phyloP scores from a whole-genome alignment of 2,888 invertebrate genomes.

The Epirrita christyi region DNA sequence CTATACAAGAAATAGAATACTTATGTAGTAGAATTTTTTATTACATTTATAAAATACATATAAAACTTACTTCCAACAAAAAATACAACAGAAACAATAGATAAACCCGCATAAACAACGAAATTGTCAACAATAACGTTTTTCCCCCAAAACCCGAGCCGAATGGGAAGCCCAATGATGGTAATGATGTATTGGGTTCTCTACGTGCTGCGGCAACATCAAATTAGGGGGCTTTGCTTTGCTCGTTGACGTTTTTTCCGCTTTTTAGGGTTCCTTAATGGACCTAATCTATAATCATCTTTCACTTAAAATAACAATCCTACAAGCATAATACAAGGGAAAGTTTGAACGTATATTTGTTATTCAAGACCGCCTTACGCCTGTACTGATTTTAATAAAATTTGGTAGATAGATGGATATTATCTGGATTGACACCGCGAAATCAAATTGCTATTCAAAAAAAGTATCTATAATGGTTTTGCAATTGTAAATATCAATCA shows the following conservation, averaged over 20 bases:
- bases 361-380: no score
- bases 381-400: no score
- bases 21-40: no score
- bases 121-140: slow-evolving; percentile 40
- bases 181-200: slow-evolving; percentile 44
- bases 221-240: slow-evolving; percentile 40
- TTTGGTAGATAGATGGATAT: no score
- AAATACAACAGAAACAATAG: slow-evolving; percentile 14
- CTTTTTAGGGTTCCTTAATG: slow-evolving; percentile 26
- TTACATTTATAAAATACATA: not conserved
- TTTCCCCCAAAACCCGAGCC: slow-evolving; percentile 44
- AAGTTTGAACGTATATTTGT: no score
- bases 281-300: not conserved
- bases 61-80: not conserved
- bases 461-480: no score
- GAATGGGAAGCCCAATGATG: slow-evolving; percentile 46
- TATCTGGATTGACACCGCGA: no score
- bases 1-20: no score
- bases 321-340: no score
- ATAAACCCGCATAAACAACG: slow-evolving; percentile 23
- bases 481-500: no score
- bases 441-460: no score
- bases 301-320: no score
- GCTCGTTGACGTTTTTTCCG: slow-evolving; percentile 24
- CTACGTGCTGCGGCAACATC: slow-evolving; percentile 43